Percentiles rank a stretch among this genome's conserved stretches.
Evolutionary conservation across 2,888 invertebrate genomes (phyloP).

Genomic region (Helobdella robusta): DNA sequence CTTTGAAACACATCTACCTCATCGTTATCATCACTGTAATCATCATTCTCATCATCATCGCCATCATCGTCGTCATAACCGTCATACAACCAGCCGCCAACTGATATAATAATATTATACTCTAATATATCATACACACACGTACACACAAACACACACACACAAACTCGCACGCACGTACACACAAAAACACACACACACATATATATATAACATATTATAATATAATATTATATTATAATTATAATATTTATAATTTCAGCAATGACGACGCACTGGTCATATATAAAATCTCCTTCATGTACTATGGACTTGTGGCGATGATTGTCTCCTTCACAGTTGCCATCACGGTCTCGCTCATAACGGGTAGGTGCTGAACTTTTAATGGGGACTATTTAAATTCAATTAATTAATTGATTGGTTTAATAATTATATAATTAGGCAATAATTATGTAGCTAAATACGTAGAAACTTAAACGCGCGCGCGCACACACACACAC

Average conservation of each 20-base stretch:
- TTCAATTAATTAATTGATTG: neutral
- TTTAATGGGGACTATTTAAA: neutral
- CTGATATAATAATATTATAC: no score
- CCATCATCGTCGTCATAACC: neutral
- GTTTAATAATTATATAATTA: neutral
- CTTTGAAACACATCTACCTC: neutral
- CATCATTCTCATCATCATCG: neutral
- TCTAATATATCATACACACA: no score
- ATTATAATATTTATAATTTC: no score
- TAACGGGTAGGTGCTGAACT: slow-evolving; percentile 27
- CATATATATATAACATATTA: no score
- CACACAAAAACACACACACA: no score
- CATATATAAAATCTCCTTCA: slow-evolving; percentile 32
- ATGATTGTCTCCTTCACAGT: slow-evolving; percentile 28
- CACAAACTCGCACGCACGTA: no score
- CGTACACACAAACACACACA: no score
- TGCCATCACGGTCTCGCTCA: slow-evolving; percentile 28
- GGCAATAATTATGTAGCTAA: neutral
- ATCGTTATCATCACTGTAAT: neutral
- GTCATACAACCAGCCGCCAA: no score
- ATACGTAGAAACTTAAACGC: no score
- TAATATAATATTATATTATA: no score
- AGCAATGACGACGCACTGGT: slow-evolving; percentile 17
- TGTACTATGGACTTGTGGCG: slow-evolving; percentile 32
- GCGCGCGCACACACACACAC: no score